phyloP scores from a whole-genome alignment of 2,888 invertebrate species.

The Drosophila formosana region DNA sequence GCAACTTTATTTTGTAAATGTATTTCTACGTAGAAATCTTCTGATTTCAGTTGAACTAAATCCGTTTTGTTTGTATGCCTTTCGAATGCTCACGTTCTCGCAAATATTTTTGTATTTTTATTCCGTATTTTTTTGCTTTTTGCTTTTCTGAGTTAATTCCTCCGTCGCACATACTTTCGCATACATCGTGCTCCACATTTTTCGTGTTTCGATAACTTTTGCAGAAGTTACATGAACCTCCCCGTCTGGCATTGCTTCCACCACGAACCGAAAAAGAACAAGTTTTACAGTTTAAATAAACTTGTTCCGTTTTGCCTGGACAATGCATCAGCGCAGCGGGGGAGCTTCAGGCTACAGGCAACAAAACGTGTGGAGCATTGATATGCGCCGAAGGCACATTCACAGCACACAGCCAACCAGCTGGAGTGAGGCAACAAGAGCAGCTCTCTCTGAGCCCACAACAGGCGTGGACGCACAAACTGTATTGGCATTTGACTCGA shows the following conservation, averaged over 20 bases:
- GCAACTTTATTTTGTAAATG: slow-evolving; percentile 1
- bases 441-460: slow-evolving; percentile 31
- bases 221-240: slow-evolving; percentile 40
- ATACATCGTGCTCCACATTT: slow-evolving; percentile 52
- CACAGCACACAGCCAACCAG: slow-evolving; percentile 9
- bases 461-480: slow-evolving; percentile 61
- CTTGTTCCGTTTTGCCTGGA: slow-evolving; percentile 71
- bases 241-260: not conserved
- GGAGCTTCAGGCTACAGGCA: slow-evolving; percentile 11
- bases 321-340: slow-evolving; percentile 61
- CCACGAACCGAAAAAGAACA: slow-evolving; percentile 42
- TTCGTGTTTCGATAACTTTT: slow-evolving; percentile 73
- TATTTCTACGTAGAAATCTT: slow-evolving; percentile 28
- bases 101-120: slow-evolving; percentile 14
- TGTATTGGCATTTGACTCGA: slow-evolving; percentile 79
- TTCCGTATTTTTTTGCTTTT: slow-evolving; percentile 1
- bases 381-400: slow-evolving; percentile 67
- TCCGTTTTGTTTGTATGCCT: slow-evolving; percentile 20
- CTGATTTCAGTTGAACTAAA: slow-evolving; percentile 29
- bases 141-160: slow-evolving; percentile 41
- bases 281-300: slow-evolving; percentile 78
- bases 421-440: not conserved
- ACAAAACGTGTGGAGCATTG: slow-evolving; percentile 70
- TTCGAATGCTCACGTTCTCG: slow-evolving; percentile 26
- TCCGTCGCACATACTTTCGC: slow-evolving; percentile 14